A percentile compares a stretch with the other conserved stretches of the same genome.
Conservation (phyloP, 2,797 vertebrate genomes). For the Sarcoramphus papa region DNA sequence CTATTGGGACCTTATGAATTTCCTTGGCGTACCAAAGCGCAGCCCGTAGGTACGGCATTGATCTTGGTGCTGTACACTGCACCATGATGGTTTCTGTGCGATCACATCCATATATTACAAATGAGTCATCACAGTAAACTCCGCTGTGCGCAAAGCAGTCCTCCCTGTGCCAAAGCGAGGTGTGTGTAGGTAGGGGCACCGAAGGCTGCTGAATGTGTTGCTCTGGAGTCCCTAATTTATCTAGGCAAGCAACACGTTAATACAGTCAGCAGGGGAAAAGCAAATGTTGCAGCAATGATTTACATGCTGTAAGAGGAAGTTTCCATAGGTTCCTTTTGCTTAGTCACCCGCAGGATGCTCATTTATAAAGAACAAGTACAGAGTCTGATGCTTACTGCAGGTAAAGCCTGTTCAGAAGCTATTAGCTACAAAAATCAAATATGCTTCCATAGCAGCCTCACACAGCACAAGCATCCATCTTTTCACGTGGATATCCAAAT, state of each 20-base stretch:
- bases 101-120: rapidly evolving
- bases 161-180: rapidly evolving
- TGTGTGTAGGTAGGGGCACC: neutral
- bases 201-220: neutral
- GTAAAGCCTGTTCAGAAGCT: neutral
- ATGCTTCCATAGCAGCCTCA: neutral
- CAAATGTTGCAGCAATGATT: neutral
- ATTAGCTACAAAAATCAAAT: neutral
- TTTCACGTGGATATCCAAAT: neutral
- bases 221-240: neutral
- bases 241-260: neutral
- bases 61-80: neutral
- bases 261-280: neutral
- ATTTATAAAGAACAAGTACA: neutral
- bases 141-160: rapidly evolving
- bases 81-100: neutral
- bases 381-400: neutral
- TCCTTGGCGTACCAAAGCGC: rapidly evolving
- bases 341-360: neutral
- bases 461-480: neutral
- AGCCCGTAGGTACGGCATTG: rapidly evolving
- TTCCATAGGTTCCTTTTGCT: neutral
- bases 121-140: neutral
- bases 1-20: rapidly evolving
- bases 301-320: neutral